These are phyloP conservation scores for Dendroctonus valens DNA, from an alignment of 1,140 invertebrate genomes.

Conservation along the genomic window DNA sequence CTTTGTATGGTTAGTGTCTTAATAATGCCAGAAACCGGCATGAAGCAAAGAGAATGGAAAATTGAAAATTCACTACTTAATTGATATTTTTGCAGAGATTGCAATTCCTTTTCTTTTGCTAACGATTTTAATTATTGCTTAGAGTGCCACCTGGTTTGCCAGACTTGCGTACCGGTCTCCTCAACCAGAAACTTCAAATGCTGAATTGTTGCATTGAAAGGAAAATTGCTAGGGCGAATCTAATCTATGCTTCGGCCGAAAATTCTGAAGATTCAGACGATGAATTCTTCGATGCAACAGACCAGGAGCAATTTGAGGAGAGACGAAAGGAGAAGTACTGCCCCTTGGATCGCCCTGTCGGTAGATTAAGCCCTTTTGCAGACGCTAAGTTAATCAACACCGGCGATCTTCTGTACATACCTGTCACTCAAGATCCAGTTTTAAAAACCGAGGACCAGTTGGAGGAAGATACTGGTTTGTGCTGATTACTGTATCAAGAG, in stretches of 20 bases:
- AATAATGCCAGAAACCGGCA: too few species aligned
- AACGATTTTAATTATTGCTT: too few species aligned
- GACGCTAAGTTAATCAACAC: slow-evolving; percentile 66
- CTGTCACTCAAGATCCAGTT: slow-evolving; percentile 89
- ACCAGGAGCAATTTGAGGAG: slow-evolving; percentile 54
- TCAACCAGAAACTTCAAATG: slow-evolving; percentile 96
- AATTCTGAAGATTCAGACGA: slow-evolving; percentile 56
- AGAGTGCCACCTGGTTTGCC: slow-evolving; percentile 76
- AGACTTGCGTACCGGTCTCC: slow-evolving; percentile 81
- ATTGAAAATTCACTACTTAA: too few species aligned
- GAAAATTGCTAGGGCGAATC: slow-evolving; percentile 58
- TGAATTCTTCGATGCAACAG: slow-evolving; percentile 84
- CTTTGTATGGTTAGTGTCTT: too few species aligned
- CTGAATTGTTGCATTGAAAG: slow-evolving; percentile 93
- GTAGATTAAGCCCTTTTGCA: slow-evolving; percentile 67
- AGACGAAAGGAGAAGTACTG: slow-evolving; percentile 51
- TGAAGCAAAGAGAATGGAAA: too few species aligned
- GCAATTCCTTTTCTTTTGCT: too few species aligned
- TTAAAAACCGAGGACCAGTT: slow-evolving; percentile 97
- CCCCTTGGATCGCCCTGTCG: slow-evolving; percentile 69
- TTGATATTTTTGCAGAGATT: too few species aligned
- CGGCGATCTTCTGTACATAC: slow-evolving; percentile 77
- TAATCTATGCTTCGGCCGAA: slow-evolving; percentile 38
- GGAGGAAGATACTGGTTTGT: slow-evolving; percentile 75
- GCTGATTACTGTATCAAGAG: background rate